Evolutionary conservation across 2,797 vertebrate genomes (phyloP).

Genomic region (Ctenosaura bakeri): DNA sequence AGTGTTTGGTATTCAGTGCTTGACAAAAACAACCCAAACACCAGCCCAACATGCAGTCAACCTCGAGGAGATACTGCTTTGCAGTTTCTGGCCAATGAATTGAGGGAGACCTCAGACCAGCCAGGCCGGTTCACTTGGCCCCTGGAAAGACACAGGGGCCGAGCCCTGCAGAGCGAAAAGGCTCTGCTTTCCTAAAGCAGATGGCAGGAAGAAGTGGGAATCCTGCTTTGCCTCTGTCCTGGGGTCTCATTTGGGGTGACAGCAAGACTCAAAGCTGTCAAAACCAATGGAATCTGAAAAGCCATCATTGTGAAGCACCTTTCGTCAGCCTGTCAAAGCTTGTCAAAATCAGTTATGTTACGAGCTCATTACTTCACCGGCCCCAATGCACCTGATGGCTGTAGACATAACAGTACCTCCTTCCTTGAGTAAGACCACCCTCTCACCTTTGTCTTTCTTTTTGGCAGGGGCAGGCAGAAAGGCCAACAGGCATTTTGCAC

Average conservation of each 20-base stretch:
- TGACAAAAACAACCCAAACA: too few species aligned
- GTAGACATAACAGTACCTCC: not conserved
- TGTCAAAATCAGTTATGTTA: slow-evolving; percentile 5
- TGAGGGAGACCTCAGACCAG: too few species aligned
- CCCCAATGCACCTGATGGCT: not conserved
- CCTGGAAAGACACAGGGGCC: not conserved
- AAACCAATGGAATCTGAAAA: slow-evolving; percentile 32
- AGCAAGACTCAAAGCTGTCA: slow-evolving; percentile 50
- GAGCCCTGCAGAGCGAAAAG: slow-evolving; percentile 2
- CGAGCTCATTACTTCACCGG: not conserved
- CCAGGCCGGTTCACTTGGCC: too few species aligned
- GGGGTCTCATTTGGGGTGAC: slow-evolving; percentile 31
- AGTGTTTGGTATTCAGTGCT: too few species aligned
- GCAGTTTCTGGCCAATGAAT: too few species aligned
- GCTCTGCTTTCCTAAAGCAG: not conserved
- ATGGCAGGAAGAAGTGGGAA: not conserved
- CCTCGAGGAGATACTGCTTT: too few species aligned
- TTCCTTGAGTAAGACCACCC: not conserved
- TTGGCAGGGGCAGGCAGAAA: too few species aligned
- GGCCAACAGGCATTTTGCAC: too few species aligned
- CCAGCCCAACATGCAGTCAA: too few species aligned
- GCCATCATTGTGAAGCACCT: slow-evolving; percentile 26
- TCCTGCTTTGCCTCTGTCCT: slow-evolving; percentile 25
- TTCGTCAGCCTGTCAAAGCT: slow-evolving; percentile 28
- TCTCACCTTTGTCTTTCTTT: not conserved